phyloP scores from a whole-genome alignment of 2,888 invertebrate genomes.

The Eristalinus sepulchralis region DNA sequence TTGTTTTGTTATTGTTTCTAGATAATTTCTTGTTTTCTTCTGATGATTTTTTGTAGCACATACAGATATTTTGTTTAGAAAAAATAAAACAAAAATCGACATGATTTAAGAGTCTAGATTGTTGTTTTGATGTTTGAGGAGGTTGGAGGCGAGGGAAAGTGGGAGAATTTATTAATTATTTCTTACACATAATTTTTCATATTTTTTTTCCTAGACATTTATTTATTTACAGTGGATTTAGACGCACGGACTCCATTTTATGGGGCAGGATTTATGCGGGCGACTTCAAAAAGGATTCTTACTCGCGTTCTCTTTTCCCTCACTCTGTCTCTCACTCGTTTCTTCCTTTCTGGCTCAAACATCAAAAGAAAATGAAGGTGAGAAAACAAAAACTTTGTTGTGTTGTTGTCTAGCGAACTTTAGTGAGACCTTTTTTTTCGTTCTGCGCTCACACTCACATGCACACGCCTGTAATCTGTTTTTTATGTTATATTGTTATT shows the following conservation, averaged over 20 bases:
- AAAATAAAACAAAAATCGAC: constrained; percentile 35
- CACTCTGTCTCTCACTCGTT: neutral
- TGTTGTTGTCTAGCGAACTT: constrained; percentile 31
- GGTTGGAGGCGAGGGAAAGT: neutral
- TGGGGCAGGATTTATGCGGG: constrained; percentile 16
- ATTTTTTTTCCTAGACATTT: constrained; percentile 48
- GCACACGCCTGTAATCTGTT: constrained; percentile 28
- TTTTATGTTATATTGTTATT: neutral
- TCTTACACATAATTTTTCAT: constrained; percentile 49
- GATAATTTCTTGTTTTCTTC: constrained; percentile 16
- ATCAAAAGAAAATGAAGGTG: constrained; percentile 31
- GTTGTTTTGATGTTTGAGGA: neutral
- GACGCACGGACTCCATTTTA: constrained; percentile 41
- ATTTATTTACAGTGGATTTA: constrained; percentile 60
- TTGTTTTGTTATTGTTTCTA: constrained; percentile 2
- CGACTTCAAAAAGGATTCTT: constrained; percentile 37
- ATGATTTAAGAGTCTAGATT: neutral
- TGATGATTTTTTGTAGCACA: constrained; percentile 39
- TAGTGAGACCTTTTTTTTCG: constrained; percentile 14
- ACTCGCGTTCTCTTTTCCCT: neutral
- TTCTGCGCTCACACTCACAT: constrained; percentile 37
- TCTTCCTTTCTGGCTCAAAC: constrained; percentile 24
- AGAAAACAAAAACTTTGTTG: constrained; percentile 20
- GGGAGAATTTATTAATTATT: neutral
- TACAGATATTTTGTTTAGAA: constrained; percentile 10